A percentile compares a stretch with the other conserved stretches of the same genome.
Conservation (phyloP, 2,888 invertebrate genomes). For the Diplazon laetatorius region DNA sequence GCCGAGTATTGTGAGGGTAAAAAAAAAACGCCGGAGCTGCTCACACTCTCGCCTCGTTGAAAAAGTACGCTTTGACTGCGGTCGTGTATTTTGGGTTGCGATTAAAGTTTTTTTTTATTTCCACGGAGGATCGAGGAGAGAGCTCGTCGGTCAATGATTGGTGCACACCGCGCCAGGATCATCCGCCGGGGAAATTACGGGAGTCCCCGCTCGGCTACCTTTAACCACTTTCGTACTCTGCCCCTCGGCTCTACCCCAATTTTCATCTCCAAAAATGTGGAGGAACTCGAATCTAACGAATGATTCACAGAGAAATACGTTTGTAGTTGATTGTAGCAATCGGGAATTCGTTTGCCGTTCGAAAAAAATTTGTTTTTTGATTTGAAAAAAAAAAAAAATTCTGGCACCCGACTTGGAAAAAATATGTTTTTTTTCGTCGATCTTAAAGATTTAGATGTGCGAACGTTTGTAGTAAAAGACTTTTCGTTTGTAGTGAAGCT, state of each 20-base stretch:
- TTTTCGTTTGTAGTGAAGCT: too few relatives aligned
- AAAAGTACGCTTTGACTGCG: slow-evolving; percentile 17
- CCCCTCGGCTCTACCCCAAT: background rate
- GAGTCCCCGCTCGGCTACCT: slow-evolving; percentile 29
- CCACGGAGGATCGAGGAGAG: slow-evolving; percentile 32
- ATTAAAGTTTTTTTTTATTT: slow-evolving; percentile 55
- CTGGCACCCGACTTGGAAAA: too few relatives aligned
- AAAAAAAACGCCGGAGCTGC: background rate
- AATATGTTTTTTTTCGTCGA: too few relatives aligned
- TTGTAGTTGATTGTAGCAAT: too few relatives aligned
- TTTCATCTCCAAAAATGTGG: too few relatives aligned
- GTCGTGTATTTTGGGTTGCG: slow-evolving; percentile 40
- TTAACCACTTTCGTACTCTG: background rate
- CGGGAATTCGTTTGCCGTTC: too few relatives aligned
- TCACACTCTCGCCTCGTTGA: slow-evolving; percentile 34
- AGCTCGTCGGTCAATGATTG: background rate
- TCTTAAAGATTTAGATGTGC: too few relatives aligned
- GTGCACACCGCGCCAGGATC: background rate
- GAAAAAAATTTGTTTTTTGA: too few relatives aligned
- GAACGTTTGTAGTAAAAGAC: too few relatives aligned
- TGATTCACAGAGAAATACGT: too few relatives aligned
- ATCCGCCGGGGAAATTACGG: slow-evolving; percentile 25
- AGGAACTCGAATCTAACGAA: too few relatives aligned
- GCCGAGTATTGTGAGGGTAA: background rate
- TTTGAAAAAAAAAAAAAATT: too few relatives aligned